These are phyloP conservation scores for Euthynnus affinis DNA, from an alignment of 2,797 vertebrate species.

Conservation along the genomic window DNA sequence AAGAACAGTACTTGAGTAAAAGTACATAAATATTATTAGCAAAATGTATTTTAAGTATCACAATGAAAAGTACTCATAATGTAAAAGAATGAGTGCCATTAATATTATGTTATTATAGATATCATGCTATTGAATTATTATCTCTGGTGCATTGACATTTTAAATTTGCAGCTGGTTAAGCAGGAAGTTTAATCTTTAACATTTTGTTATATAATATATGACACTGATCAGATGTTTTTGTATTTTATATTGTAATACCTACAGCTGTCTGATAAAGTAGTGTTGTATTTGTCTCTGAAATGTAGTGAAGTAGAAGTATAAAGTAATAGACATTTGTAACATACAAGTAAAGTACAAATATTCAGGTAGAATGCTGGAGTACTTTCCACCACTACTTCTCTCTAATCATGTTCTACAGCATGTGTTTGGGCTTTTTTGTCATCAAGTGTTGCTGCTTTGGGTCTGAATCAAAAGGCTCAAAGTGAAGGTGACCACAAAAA, in stretches of 20 bases:
- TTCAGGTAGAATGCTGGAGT: conserved; percentile 8
- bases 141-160: background rate
- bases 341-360: background rate
- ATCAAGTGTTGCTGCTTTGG: background rate
- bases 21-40: no score
- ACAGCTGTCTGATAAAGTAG: background rate
- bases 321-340: background rate
- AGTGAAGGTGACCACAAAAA: conserved; percentile 46
- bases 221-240: background rate
- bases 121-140: background rate
- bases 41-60: no score
- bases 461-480: conserved; percentile 29
- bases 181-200: background rate
- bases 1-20: no score
- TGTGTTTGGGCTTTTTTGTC: background rate
- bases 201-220: background rate
- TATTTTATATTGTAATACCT: background rate
- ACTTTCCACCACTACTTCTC: background rate
- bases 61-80: no score
- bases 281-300: background rate
- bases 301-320: background rate
- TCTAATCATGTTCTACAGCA: conserved; percentile 2
- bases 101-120: background rate
- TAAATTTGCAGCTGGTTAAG: background rate
- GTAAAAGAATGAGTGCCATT: background rate